Base-by-base conservation (phyloP, 2,888 invertebrate genomes). In the Ariolimax columbianus region DNA sequence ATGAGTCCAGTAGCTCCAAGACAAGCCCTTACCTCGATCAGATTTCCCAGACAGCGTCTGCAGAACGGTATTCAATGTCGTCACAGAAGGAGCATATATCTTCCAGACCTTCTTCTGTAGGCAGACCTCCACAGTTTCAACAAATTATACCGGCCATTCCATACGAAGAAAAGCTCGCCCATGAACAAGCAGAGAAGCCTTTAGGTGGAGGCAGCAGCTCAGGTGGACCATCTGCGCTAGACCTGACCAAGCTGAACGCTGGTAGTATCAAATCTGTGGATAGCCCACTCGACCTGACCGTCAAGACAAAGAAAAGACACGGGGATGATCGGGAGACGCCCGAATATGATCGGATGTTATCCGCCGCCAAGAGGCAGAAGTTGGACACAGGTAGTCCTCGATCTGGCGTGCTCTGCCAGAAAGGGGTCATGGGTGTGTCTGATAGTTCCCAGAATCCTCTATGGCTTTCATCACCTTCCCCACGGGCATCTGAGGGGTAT, bases 241-340 rank as follows among this genome's bases (percentile, higher is more conserved):
- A 87, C 51, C 77, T 87, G 30, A 84, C 87, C 33, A 86, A 86
- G 75, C 36, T 86, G 33, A 36, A 68, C 3, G 77, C 66, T 9
- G 83, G 79, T 26, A 30, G 51, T 0, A 68, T 36, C 6, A 82
- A 82, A 19, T 66, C 83, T 11, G 81, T 83, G n/a, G 87, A 87
- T 83, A 77, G 82, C 43, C 87, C 87, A 0, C 63, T 87, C 11
- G 87, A 87, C 47, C 75, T 87, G 23, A 84, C 87, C 1, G 83
- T 85, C 33, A 87, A 87, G 43, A 68, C 85, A 9, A 83, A 84
- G n/a, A 87, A 86, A 43, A 55, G 87, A 11, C 70, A 30, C 1
- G 83, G 43, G 14, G 83, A 85, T 9, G 78, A 78, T 26, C 47
- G 77, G 9, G 77, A 51, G 38, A 78, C 68, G 38, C 59, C 79